These are phyloP conservation scores for Actinernus sp. DNA, from an alignment of 92 coral and sea anemone genomes.

Conservation along the genomic window DNA sequence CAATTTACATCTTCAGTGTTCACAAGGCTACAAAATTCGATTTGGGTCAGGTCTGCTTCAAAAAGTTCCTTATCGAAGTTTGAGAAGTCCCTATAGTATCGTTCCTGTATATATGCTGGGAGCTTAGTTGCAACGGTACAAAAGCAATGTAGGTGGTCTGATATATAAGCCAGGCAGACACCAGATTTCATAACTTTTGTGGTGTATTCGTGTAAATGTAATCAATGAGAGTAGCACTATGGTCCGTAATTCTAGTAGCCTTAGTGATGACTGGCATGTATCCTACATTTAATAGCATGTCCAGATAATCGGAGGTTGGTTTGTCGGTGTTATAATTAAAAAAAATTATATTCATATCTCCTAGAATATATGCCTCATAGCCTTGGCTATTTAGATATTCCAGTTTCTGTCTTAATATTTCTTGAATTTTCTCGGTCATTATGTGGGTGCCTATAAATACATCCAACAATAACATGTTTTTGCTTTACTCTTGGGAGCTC, in stretches of 20 bases:
- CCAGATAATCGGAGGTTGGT: conserved; percentile 33
- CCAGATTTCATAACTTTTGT: conserved; percentile 55
- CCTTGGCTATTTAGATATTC: conserved; percentile 11
- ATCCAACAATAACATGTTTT: conserved; percentile 39
- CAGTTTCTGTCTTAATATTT: conserved; percentile 6
- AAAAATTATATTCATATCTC: conserved; percentile 29
- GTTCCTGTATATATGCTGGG: conserved; percentile 14
- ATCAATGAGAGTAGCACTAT: conserved; percentile 50
- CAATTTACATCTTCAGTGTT: conserved; percentile 21
- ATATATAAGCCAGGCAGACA: conserved; percentile 58
- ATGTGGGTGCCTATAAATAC: conserved; percentile 29
- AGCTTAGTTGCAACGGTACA: conserved; percentile 53
- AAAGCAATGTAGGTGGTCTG: conserved; percentile 60
- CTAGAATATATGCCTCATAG: conserved; percentile 22
- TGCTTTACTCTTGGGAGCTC: conserved; percentile 27
- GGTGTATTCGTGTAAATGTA: conserved; percentile 63
- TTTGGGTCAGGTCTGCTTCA: conserved; percentile 32
- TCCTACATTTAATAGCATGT: conserved; percentile 16
- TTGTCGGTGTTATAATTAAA: conserved; percentile 28
- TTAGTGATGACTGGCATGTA: conserved; percentile 26
- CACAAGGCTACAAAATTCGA: conserved; percentile 36
- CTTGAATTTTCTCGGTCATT: conserved; percentile 7
- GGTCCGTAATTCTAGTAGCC: conserved; percentile 44
- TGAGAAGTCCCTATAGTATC: conserved; percentile 61
- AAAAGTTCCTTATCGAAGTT: conserved; percentile 49